phyloP scores from a whole-genome alignment of 1,140 invertebrate genomes.

The Phymorhynchus buccinoides region DNA sequence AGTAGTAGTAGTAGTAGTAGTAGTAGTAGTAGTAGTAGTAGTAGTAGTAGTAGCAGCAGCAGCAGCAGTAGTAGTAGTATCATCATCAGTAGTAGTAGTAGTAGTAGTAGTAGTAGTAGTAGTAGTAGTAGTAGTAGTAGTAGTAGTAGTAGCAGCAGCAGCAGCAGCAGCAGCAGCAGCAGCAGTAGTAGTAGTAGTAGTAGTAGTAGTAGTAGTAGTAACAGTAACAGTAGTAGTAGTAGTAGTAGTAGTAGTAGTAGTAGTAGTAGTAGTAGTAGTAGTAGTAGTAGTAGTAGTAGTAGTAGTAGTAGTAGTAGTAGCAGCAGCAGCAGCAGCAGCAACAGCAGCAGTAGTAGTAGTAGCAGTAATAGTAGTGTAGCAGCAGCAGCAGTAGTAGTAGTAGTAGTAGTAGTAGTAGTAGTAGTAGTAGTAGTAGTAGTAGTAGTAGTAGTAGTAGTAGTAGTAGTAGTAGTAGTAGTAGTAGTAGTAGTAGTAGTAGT shows the following conservation, averaged over 20 bases:
- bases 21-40: constrained; percentile 17
- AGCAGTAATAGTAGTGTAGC: not conserved
- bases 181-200: constrained; percentile 7
- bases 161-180: too few species aligned
- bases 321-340: constrained; percentile 15
- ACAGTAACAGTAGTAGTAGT: constrained; percentile 32
- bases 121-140: constrained; percentile 13
- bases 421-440: constrained; percentile 22
- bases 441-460: constrained; percentile 15
- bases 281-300: constrained; percentile 22
- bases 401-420: constrained; percentile 4
- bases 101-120: constrained; percentile 16
- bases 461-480: not conserved
- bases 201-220: constrained; percentile 31
- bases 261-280: constrained; percentile 5
- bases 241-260: constrained; percentile 18
- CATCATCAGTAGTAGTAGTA: too few species aligned
- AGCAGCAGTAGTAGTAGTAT: too few species aligned
- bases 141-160: constrained; percentile 1
- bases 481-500: not conserved
- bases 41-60: constrained; percentile 14
- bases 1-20: constrained; percentile 16
- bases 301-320: constrained; percentile 31
- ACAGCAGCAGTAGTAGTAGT: constrained; percentile 19
- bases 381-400: constrained; percentile 11